Base-by-base conservation (phyloP, 2,113 vertebrate species). In the Odontophorus gujanensis region DNA sequence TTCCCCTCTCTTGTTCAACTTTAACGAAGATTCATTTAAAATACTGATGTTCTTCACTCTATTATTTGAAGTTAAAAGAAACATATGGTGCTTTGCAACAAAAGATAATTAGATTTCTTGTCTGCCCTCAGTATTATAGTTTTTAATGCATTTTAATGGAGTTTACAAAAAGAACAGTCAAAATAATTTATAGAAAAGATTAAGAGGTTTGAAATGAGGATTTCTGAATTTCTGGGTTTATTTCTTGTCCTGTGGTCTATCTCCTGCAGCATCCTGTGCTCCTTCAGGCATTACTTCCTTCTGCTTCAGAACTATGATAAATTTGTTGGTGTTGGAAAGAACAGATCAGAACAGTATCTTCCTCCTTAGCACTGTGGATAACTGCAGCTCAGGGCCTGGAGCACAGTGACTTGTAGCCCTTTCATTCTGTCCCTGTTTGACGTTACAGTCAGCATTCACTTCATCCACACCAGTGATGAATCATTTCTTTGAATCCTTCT, bases 71-170 rank as follows among this genome's bases (percentile, higher is more conserved):
- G 61, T 95, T 96, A 92, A 96, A 96, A 96, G 94, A 82, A 97
- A 92, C 97, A 97, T 97, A 98, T 97, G 97, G 97, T 94, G 76
- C 73, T 97, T 96, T 93, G 90, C 14, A 26, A 93, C 90, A 96
- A 97, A 97, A 93, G 94, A 97, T 97, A 98, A 98, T 98, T 97
- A 98, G 89, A 95, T 96, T 97, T 97, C 93, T 95, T 93, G 74
- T 91, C 89, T 97, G 95, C 78, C 58, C 97, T 97, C 95, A 96
- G 85, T 96, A 74, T 85, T 97, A 82, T 77, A 92, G 92, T 94
- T 97, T 50, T 92, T 94, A 96, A 96, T 72, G 58, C 91, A 80
- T 81, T 93, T 93, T 97, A 97, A 91, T 96, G 75, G 42, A 81
- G 90, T 95, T 97, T 96, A 91, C 80, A 97, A 97, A 94, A 47